These are phyloP conservation scores for Dione vanillae DNA, from an alignment of 2,888 invertebrate genomes.

Conservation along the genomic window DNA sequence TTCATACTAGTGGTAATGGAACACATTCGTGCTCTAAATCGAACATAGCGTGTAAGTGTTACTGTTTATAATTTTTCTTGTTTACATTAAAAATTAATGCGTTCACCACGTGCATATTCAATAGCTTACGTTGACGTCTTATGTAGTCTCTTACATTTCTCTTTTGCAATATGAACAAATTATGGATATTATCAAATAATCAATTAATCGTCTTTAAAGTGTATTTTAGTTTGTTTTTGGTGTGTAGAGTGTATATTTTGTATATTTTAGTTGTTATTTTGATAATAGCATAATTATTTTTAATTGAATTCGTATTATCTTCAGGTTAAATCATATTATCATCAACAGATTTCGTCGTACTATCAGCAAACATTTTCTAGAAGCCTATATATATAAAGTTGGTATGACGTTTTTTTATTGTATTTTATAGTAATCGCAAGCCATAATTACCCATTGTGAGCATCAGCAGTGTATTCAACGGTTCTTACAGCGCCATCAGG, in stretches of 20 bases:
- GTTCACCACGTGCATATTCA: conserved; percentile 30
- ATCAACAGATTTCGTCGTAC: too few species aligned
- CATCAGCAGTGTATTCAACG: conserved; percentile 83
- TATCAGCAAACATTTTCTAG: too few species aligned
- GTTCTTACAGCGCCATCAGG: conserved; percentile 83
- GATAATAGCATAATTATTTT: too few species aligned
- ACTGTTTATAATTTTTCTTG: conserved; percentile 41
- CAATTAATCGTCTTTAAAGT: too few species aligned
- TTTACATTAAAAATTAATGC: conserved; percentile 13
- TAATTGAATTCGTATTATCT: too few species aligned
- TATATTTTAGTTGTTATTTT: too few species aligned
- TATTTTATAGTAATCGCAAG: conserved; percentile 2
- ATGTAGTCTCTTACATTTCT: conserved; percentile 9
- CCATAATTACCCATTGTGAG: conserved; percentile 77
- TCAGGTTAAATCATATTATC: too few species aligned
- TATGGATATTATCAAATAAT: conserved; percentile 3
- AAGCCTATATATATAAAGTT: not conserved
- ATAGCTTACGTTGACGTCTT: conserved; percentile 26
- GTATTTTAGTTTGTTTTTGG: not conserved
- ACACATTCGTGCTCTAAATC: conserved; percentile 51
- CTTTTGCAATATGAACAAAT: conserved; percentile 30
- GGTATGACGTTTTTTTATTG: not conserved
- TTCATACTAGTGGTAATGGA: conserved; percentile 63
- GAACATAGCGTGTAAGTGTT: conserved; percentile 46
- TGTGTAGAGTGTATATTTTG: not conserved